Evolutionary conservation across 2,888 invertebrate species (phyloP).

Genomic region (Stegophylla sp.): DNA sequence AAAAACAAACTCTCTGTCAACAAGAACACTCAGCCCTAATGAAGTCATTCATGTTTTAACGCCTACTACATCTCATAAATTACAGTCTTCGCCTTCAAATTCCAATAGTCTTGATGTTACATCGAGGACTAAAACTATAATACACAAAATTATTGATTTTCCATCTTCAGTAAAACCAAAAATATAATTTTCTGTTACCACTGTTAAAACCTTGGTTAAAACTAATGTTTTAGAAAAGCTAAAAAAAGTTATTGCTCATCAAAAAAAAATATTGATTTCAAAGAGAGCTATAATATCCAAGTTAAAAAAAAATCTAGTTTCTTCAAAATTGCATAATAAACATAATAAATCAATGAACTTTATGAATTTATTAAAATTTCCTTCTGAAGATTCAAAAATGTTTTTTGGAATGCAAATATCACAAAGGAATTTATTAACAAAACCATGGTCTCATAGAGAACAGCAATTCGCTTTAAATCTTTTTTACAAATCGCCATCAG

Average conservation of each 20-base stretch:
- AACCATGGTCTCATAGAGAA: constrained; percentile 9
- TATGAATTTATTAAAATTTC: no score
- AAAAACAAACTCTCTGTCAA: neutral
- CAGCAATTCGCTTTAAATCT: neutral
- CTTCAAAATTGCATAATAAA: no score
- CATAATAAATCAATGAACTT: no score
- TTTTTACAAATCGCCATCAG: constrained; percentile 6
- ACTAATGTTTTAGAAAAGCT: no score
- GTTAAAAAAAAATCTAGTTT: no score
- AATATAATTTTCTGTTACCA: neutral
- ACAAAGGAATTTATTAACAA: neutral
- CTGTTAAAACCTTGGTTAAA: no score
- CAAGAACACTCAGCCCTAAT: neutral
- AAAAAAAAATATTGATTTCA: neutral
- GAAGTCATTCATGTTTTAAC: constrained; percentile 2
- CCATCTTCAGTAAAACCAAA: constrained; percentile 20
- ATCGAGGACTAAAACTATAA: neutral
- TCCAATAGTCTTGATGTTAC: neutral
- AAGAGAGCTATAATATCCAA: constrained; percentile 14
- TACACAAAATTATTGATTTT: constrained; percentile 21
- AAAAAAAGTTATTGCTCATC: no score
- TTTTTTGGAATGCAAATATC: constrained; percentile 11
- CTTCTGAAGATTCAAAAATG: neutral
- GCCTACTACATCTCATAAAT: neutral
- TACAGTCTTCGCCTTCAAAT: neutral